Conservation (phyloP, 2,888 invertebrate species). For the Nudaria mundana region DNA sequence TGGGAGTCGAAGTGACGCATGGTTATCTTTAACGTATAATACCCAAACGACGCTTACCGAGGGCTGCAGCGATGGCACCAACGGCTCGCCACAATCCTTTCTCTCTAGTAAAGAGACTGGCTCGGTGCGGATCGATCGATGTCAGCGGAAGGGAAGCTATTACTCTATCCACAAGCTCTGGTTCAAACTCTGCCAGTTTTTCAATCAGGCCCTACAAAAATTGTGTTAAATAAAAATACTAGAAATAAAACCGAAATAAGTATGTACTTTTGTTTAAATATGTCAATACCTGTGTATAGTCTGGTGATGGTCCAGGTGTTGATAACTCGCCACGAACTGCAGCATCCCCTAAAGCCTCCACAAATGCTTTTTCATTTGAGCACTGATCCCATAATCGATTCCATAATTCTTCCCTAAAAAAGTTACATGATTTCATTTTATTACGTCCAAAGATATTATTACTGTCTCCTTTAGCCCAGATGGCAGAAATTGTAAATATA, state of each 20-base stretch:
- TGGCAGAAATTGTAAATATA: no score
- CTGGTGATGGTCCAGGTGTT: constrained; percentile 78
- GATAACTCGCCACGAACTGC: constrained; percentile 83
- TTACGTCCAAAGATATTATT: no score
- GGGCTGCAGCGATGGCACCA: constrained; percentile 66
- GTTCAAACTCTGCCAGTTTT: constrained; percentile 83
- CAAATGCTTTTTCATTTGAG: constrained; percentile 77
- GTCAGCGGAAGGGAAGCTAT: constrained; percentile 74
- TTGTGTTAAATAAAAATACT: not conserved
- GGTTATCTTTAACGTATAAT: no score
- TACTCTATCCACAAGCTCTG: constrained; percentile 86
- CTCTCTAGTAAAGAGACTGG: constrained; percentile 61
- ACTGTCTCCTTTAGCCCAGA: no score
- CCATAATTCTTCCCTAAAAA: constrained; percentile 67
- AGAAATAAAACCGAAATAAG: not conserved
- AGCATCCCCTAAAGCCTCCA: constrained; percentile 84
- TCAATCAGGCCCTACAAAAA: constrained; percentile 80
- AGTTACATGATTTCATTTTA: not conserved
- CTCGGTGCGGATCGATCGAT: constrained; percentile 69
- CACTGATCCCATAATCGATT: constrained; percentile 66
- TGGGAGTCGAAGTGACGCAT: no score
- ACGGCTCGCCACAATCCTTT: constrained; percentile 65
- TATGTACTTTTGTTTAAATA: no score
- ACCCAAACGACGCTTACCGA: constrained; percentile 46
- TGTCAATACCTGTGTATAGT: constrained; percentile 82